phyloP scores from a whole-genome alignment of 64 coral and sea anemone genomes.

The Astreopora myriophthalma region DNA sequence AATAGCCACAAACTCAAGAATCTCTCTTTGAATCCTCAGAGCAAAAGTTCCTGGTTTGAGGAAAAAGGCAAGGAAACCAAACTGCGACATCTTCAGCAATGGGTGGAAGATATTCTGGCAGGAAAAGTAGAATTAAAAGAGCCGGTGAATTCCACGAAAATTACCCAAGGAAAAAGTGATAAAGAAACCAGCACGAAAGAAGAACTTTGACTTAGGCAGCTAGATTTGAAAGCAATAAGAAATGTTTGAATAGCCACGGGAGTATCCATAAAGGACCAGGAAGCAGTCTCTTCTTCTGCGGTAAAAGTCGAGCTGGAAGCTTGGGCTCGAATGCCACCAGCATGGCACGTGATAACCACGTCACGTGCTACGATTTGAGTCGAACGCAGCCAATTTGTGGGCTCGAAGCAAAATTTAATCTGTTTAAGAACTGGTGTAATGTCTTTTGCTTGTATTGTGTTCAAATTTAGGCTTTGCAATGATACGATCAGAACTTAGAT shows the following conservation, averaged over 20 bases:
- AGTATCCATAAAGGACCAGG: too few species aligned
- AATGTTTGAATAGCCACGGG: not conserved
- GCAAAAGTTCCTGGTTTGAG: conserved; percentile 83
- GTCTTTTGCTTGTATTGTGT: too few species aligned
- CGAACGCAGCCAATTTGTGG: not conserved
- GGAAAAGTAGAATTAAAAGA: conserved; percentile 72
- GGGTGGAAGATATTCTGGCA: conserved; percentile 78
- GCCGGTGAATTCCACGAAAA: conserved; percentile 4
- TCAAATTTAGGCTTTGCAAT: too few species aligned
- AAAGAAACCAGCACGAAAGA: conserved; percentile 45
- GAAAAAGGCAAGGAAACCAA: conserved; percentile 72
- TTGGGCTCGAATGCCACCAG: not conserved
- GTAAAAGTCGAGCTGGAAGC: not conserved
- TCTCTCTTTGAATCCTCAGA: conserved; percentile 33
- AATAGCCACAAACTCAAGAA: too few species aligned
- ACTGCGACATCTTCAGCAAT: conserved; percentile 80
- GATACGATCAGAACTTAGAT: too few species aligned
- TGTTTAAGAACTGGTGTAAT: too few species aligned
- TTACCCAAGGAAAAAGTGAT: not conserved
- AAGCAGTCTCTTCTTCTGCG: not conserved
- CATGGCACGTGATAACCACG: not conserved
- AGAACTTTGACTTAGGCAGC: not conserved
- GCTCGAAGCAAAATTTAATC: not conserved
- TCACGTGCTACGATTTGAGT: not conserved
- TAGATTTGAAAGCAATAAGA: not conserved